phyloP scores from a whole-genome alignment of 2,113 vertebrate genomes.

The Eurypyga helias region DNA sequence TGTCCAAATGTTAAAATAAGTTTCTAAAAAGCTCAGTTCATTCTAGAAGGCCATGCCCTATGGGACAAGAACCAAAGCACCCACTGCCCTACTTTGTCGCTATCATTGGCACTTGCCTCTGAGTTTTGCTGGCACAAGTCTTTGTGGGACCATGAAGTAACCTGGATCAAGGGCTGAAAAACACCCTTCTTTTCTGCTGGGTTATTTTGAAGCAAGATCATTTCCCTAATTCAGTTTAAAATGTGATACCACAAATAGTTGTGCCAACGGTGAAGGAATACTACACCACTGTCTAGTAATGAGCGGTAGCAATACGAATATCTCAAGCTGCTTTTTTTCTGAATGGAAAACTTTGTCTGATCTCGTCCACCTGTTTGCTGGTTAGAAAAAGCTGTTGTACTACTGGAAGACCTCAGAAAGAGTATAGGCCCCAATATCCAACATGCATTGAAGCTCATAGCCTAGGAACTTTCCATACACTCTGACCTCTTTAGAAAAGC shows the following conservation, averaged over 20 bases:
- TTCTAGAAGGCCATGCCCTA: constrained; percentile 61
- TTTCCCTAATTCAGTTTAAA: not conserved
- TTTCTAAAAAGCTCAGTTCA: constrained; percentile 20
- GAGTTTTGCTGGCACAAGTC: constrained; percentile 8
- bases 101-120: not conserved
- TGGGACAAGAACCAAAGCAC: constrained; percentile 35
- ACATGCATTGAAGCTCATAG: not conserved
- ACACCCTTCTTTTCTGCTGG: not conserved
- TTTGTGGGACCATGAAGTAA: not conserved
- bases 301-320: not conserved
- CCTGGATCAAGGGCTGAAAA: constrained; percentile 12
- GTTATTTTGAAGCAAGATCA: not conserved
- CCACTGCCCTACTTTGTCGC: constrained; percentile 33
- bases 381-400: not conserved
- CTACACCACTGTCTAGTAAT: not conserved
- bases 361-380: not conserved
- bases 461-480: not conserved
- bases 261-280: not conserved
- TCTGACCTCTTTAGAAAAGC: not conserved
- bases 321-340: not conserved
- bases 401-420: not conserved
- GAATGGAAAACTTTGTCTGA: not conserved
- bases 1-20: constrained; percentile 65
- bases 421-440: not conserved
- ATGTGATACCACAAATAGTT: not conserved